Conservation (phyloP, 2,113 vertebrate species). For the Plecturocebus donacophilus region DNA sequence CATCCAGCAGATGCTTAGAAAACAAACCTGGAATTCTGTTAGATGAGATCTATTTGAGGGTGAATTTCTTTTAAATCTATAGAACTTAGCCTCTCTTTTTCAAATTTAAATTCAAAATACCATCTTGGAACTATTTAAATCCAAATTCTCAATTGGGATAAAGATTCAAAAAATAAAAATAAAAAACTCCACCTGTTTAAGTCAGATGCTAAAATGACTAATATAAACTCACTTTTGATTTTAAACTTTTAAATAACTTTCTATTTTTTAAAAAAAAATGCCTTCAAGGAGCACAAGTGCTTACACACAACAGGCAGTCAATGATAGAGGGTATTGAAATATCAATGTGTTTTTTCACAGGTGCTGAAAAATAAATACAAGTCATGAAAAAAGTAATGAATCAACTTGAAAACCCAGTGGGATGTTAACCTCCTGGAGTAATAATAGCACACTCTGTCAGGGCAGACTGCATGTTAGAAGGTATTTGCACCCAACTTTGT, state of each 20-base stretch:
- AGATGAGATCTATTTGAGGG: background rate
- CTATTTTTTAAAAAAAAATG: slow-evolving; percentile 47
- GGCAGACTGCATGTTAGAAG: background rate
- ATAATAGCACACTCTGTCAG: slow-evolving; percentile 38
- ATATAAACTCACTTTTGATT: slow-evolving; percentile 46
- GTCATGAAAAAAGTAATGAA: slow-evolving; percentile 71
- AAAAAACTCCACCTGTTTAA: background rate
- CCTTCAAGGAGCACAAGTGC: slow-evolving; percentile 10
- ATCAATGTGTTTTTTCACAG: slow-evolving; percentile 65
- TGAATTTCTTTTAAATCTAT: slow-evolving; percentile 23
- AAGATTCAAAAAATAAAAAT: background rate
- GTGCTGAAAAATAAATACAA: slow-evolving; percentile 75
- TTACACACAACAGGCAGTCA: slow-evolving; percentile 35
- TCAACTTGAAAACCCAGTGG: slow-evolving; percentile 70
- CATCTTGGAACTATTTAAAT: slow-evolving; percentile 2
- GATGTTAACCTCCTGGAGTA: slow-evolving; percentile 65
- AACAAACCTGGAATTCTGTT: background rate
- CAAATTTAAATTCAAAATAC: slow-evolving; percentile 32
- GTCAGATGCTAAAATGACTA: slow-evolving; percentile 2
- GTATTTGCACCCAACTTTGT: slow-evolving; percentile 65
- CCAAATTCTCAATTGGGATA: background rate
- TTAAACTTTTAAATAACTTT: slow-evolving; percentile 61
- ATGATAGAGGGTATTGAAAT: slow-evolving; percentile 56
- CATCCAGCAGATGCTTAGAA: background rate
- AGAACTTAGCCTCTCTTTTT: background rate